Percentiles rank a stretch among this genome's conserved stretches.
Conservation (phyloP, 2,888 invertebrate species). For the Siphonodentalium dalli region DNA sequence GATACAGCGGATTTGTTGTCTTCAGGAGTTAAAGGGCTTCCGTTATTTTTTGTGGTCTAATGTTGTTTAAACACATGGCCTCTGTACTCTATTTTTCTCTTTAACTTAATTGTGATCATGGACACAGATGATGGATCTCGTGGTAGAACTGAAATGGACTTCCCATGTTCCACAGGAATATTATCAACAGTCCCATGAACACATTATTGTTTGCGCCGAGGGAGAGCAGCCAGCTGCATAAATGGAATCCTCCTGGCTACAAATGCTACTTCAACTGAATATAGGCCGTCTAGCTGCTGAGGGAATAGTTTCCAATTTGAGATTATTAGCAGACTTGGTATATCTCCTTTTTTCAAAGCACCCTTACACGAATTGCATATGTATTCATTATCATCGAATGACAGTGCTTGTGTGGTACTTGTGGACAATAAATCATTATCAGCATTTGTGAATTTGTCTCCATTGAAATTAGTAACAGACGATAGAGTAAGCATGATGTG, state of each 20-base stretch:
- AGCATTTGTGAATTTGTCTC: too few species aligned
- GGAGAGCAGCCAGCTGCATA: constrained; percentile 24
- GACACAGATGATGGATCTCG: constrained; percentile 19
- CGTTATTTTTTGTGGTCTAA: background rate
- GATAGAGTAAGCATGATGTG: constrained; percentile 3
- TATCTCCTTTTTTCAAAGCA: constrained; percentile 8
- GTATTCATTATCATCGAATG: constrained; percentile 14
- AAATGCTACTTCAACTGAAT: constrained; percentile 22
- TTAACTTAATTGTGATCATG: too few species aligned
- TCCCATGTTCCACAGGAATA: constrained; percentile 27
- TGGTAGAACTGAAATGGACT: constrained; percentile 23
- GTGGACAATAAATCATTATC: too few species aligned
- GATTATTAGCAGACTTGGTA: constrained; percentile 16
- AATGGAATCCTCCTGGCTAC: constrained; percentile 31
- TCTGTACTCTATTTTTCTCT: constrained; percentile 14
- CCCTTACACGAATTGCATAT: constrained; percentile 12
- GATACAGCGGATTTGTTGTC: too few species aligned
- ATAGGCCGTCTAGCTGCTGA: constrained; percentile 16
- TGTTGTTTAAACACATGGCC: constrained; percentile 9
- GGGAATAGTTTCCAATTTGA: constrained; percentile 25
- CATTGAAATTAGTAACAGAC: background rate
- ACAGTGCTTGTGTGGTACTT: constrained; percentile 11
- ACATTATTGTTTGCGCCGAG: constrained; percentile 26
- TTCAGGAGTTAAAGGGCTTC: too few species aligned
- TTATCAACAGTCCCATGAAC: constrained; percentile 28